phyloP scores from a whole-genome alignment of 2,113 vertebrate species.

The Phyllopteryx taeniolatus region DNA sequence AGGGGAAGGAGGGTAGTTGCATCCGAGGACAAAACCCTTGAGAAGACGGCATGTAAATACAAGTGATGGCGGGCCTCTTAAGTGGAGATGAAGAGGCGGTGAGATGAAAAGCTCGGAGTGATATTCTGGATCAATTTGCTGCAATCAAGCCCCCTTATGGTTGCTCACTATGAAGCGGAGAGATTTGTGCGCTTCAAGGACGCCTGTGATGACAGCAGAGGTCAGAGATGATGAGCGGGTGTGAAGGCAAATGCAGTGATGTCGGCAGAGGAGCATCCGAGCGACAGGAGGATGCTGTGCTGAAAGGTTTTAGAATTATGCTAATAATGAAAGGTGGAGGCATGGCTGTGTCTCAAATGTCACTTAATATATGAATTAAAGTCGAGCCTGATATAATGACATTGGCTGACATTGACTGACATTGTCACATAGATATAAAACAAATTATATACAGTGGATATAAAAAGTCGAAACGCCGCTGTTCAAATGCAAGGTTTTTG shows the following conservation, averaged over 20 bases:
- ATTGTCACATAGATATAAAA: not conserved
- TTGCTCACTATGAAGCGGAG: conserved; percentile 67
- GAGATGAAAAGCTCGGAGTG: conserved; percentile 74
- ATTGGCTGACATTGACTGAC: not conserved
- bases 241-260: conserved; percentile 34
- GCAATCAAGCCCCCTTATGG: conserved; percentile 76
- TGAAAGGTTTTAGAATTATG: conserved; percentile 59
- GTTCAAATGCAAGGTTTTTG: not conserved
- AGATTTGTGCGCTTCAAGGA: conserved; percentile 72
- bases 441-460: not conserved
- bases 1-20: conserved; percentile 23
- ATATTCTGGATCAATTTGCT: conserved; percentile 78
- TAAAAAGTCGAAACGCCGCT: not conserved
- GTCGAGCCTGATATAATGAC: not conserved
- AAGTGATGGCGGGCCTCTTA: conserved; percentile 62
- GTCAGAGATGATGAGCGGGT: conserved; percentile 54
- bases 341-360: conserved; percentile 4
- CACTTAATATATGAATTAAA: conserved; percentile 1
- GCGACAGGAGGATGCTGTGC: conserved; percentile 12
- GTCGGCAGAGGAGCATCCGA: conserved; percentile 14
- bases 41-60: conserved; percentile 75
- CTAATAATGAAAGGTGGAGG: conserved; percentile 43
- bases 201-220: conserved; percentile 61
- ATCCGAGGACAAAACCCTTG: conserved; percentile 57
- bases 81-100: conserved; percentile 66